Base-by-base conservation (phyloP, 2,113 vertebrate genomes). In the Notarius quadriscutis region DNA sequence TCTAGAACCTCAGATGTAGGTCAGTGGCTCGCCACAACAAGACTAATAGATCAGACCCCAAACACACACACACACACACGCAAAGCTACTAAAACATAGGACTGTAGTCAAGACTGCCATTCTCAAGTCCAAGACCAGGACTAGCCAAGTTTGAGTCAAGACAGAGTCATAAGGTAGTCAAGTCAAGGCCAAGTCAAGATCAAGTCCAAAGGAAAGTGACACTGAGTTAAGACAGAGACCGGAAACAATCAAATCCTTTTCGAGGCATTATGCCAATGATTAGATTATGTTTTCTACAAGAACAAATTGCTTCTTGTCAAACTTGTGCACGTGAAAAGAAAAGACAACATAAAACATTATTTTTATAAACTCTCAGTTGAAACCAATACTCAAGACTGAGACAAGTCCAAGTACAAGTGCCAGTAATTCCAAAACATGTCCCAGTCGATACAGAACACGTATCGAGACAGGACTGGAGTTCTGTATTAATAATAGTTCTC, bases 1-100 rank as follows among this genome's bases (percentile, higher is more conserved):
- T 67, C 48, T 89, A 57, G 63, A 77, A 82, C 27, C 74, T 85
- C 17, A 77, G 60, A 63, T 86, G 22, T 65, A 87, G 85, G 50
- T 75, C 77, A 84, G 79, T 71, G 83, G 77, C 67, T 51, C 5
- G 10, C 41, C 48, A 55, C 41, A 86, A 84, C 5, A 48, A 14
- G 41, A 81, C 50, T 63, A 81, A 25, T 74, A 60, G 53, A 53
- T 87, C 60, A 85, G 12, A 62, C 75, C 48, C 10, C 41, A 41
- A 2, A 55, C 75, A 2, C 4, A 7, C 50, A n/a, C 22, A 51
- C 10, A 77, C 22, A 65, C 22, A 63, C 27, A 69, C 27, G 17
- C 27, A 34, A 18, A 30, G 41, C 41, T 41, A 34, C 15, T 71
- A 7, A 12, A 67, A 30, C 15, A 17, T 18, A 8, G 6, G 5